Conservation (phyloP, 2,888 invertebrate species). For the Phrixothrix hirtus region DNA sequence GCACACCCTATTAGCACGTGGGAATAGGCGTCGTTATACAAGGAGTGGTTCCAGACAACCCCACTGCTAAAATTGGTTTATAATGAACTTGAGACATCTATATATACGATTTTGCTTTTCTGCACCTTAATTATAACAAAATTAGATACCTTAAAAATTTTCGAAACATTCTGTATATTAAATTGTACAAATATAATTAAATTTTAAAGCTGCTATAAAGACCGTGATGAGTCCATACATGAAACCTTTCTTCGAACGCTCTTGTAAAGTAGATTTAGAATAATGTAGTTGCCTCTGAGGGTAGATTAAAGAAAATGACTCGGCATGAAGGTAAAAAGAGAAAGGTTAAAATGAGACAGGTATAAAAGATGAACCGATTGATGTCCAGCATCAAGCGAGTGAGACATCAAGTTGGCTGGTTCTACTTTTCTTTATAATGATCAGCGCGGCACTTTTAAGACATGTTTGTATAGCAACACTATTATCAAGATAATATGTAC, state of each 20-base stretch:
- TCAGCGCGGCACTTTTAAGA: constrained; percentile 45
- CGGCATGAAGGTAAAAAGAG: constrained; percentile 1
- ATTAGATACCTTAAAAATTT: too few relatives aligned
- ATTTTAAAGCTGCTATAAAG: too few relatives aligned
- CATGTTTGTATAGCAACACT: constrained; percentile 50
- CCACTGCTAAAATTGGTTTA: constrained; percentile 8
- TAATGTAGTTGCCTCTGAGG: background rate
- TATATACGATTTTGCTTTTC: too few relatives aligned
- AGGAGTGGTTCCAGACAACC: constrained; percentile 16
- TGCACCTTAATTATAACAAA: too few relatives aligned
- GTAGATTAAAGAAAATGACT: constrained; percentile 9
- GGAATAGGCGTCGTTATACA: constrained; percentile 8
- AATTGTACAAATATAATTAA: too few relatives aligned
- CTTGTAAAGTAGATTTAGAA: too few relatives aligned
- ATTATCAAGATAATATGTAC: constrained; percentile 49
- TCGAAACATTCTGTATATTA: too few relatives aligned
- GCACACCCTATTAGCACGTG: constrained; percentile 17
- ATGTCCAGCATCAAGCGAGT: constrained; percentile 35
- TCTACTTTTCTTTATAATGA: constrained; percentile 48
- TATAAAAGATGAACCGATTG: constrained; percentile 16
- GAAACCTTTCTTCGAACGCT: too few relatives aligned
- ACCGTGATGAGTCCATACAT: too few relatives aligned
- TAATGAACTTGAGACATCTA: constrained; percentile 8
- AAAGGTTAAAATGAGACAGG: too few relatives aligned
- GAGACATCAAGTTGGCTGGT: constrained; percentile 47